These are phyloP conservation scores for Rhea americana DNA, from an alignment of 2,113 vertebrate species.

Conservation along the genomic window DNA sequence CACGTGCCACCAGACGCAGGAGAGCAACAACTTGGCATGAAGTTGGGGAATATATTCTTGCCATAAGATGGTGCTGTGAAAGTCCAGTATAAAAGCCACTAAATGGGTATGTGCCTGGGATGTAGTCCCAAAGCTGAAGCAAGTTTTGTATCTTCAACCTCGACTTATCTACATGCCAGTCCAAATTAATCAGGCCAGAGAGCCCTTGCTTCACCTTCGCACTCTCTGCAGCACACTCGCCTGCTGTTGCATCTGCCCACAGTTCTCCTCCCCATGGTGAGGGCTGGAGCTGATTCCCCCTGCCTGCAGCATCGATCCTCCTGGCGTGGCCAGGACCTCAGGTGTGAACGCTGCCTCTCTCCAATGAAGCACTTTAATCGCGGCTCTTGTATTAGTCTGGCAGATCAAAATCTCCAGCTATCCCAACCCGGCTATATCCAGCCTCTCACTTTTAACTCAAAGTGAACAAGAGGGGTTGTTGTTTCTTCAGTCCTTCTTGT, in stretches of 20 bases:
- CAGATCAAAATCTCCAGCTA: background rate
- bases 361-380: accelerated
- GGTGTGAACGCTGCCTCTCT: background rate
- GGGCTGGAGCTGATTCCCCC: background rate
- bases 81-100: accelerated
- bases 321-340: accelerated
- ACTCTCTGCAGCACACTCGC: accelerated
- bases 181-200: background rate
- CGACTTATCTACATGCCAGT: background rate
- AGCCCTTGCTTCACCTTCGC: background rate
- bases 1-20: background rate
- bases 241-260: accelerated
- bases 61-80: accelerated
- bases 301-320: background rate
- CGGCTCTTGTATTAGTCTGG: accelerated
- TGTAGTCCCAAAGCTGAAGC: background rate
- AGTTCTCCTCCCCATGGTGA: accelerated
- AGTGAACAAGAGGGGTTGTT: background rate
- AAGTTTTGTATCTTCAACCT: background rate
- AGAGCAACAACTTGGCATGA: accelerated
- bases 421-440: accelerated
- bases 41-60: background rate
- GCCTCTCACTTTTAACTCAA: accelerated
- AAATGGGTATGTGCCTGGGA: background rate
- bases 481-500: background rate